Conservation (phyloP, 2,113 vertebrate species). For the Glareola pratincola region DNA sequence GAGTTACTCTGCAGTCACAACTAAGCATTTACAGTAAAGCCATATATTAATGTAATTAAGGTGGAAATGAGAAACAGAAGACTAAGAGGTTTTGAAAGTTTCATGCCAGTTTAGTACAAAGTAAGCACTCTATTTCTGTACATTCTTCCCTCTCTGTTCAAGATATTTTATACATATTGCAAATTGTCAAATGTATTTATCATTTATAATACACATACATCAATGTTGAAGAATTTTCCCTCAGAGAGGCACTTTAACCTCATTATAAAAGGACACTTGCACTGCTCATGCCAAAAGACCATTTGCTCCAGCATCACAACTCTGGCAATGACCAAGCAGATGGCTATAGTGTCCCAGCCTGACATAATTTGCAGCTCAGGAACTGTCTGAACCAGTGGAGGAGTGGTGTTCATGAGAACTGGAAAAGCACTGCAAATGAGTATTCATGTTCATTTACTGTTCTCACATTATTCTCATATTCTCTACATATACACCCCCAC, state of each 20-base stretch:
- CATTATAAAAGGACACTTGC: background rate
- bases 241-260: background rate
- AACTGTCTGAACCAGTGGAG: background rate
- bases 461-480: background rate
- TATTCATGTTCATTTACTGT: background rate
- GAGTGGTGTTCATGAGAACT: background rate
- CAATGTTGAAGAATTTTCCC: background rate
- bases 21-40: background rate
- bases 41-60: background rate
- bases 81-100: background rate
- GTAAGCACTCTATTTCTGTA: background rate
- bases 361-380: background rate
- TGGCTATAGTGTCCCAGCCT: background rate
- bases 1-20: background rate
- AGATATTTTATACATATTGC: background rate
- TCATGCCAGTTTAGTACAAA: background rate
- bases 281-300: background rate
- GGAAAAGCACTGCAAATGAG: background rate
- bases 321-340: background rate
- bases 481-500: background rate
- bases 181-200: background rate
- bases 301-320: rapidly evolving
- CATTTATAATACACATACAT: background rate
- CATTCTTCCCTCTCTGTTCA: background rate
- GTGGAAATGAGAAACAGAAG: background rate